Conservation (phyloP, 2,113 vertebrate species). For the Axis porcinus region DNA sequence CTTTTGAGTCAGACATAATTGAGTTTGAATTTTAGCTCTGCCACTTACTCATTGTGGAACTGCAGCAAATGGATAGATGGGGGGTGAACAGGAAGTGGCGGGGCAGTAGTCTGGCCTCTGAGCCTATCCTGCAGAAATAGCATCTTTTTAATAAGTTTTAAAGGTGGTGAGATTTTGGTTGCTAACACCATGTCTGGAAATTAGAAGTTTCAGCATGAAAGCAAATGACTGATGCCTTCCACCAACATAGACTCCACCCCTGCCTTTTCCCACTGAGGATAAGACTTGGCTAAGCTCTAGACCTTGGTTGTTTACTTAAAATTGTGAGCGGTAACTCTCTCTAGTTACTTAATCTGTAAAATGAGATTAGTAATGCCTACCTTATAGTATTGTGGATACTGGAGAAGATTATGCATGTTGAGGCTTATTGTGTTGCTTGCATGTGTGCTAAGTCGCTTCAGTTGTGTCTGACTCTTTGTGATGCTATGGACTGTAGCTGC, state of each 20-base stretch:
- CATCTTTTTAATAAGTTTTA: not conserved
- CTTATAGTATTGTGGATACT: not conserved
- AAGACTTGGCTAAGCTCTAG: not conserved
- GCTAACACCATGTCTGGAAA: not conserved
- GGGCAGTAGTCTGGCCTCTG: not conserved
- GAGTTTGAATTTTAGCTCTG: not conserved
- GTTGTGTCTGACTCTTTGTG: not conserved
- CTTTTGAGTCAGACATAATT: not conserved
- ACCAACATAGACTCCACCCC: rapidly evolving
- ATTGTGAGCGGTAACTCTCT: not conserved
- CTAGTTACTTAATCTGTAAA: not conserved
- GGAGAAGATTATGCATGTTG: not conserved
- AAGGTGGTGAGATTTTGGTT: not conserved
- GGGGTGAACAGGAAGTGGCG: not conserved
- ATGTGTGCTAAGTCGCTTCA: not conserved
- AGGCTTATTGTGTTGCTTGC: not conserved
- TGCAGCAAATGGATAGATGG: not conserved
- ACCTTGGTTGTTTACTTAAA: not conserved
- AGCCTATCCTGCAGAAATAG: not conserved
- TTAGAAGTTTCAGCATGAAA: not conserved
- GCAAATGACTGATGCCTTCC: not conserved
- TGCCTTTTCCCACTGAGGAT: not conserved
- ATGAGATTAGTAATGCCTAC: not conserved
- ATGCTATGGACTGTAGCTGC: not conserved
- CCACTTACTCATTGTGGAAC: not conserved